Conservation (phyloP, 2,113 vertebrate species). For the Cynoglossus semilaevis region DNA sequence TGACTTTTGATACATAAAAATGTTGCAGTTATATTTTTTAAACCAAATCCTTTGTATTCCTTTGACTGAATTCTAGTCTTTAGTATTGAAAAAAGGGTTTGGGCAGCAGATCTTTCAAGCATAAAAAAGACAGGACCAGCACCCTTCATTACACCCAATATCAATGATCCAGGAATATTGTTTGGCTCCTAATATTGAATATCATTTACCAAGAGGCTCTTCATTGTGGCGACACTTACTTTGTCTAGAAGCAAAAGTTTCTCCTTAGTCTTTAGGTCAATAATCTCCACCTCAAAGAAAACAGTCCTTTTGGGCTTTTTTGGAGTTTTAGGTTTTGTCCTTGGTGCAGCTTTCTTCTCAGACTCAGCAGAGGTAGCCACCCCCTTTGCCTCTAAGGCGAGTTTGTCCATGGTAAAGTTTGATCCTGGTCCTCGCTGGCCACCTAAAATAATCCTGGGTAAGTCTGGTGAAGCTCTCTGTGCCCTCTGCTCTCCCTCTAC, state of each 20-base stretch:
- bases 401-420: conserved; percentile 71
- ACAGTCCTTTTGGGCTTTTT: conserved; percentile 87
- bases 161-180: neutral
- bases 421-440: conserved; percentile 43
- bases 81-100: too few relatives aligned
- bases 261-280: conserved; percentile 85
- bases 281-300: conserved; percentile 95
- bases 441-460: conserved; percentile 17
- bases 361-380: conserved; percentile 25
- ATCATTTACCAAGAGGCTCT: conserved; percentile 14
- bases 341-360: conserved; percentile 54
- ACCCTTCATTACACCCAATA: neutral
- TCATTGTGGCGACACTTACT: conserved; percentile 67
- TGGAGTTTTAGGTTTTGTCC: conserved; percentile 67
- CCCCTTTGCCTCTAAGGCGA: conserved; percentile 77
- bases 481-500: conserved; percentile 17
- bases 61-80: too few relatives aligned
- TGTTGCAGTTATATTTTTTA: too few relatives aligned
- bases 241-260: conserved; percentile 93
- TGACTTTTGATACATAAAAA: too few relatives aligned
- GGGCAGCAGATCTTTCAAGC: neutral
- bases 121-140: neutral
- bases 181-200: conserved; percentile 17
- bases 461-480: conserved; percentile 18
- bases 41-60: too few relatives aligned